phyloP scores from a whole-genome alignment of 2,113 vertebrate genomes.

The Otus sunia region DNA sequence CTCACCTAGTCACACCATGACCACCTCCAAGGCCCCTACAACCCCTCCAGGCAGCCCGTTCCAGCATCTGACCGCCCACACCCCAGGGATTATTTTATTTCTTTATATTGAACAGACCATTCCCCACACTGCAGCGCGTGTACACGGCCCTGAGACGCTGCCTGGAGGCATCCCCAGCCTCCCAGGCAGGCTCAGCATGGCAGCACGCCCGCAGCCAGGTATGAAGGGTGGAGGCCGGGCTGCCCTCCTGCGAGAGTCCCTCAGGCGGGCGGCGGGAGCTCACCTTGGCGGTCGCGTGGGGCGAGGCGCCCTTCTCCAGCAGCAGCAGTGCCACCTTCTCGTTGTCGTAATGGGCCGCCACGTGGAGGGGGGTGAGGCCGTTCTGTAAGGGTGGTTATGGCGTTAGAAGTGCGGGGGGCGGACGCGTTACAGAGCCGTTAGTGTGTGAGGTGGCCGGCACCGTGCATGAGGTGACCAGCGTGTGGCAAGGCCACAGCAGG shows the following conservation, averaged over 20 bases:
- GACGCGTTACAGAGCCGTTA: neutral
- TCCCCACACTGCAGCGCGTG: neutral
- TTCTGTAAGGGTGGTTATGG: slow-evolving; percentile 83
- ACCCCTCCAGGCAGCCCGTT: accelerated
- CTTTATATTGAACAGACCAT: neutral
- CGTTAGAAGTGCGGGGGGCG: neutral
- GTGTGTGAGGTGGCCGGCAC: neutral
- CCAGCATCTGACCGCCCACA: neutral
- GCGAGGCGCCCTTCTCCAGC: slow-evolving; percentile 95
- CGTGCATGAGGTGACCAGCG: neutral
- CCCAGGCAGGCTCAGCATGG: neutral
- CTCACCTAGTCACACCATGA: accelerated
- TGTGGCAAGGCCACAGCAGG: neutral
- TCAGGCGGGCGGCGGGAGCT: slow-evolving; percentile 41
- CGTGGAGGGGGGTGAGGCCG: slow-evolving; percentile 96
- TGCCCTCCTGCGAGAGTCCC: neutral
- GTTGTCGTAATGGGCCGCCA: slow-evolving; percentile 98
- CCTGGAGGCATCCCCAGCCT: neutral
- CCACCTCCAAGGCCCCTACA: neutral
- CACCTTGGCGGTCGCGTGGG: slow-evolving; percentile 93
- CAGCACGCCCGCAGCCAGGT: no score
- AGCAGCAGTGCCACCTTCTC: slow-evolving; percentile 96
- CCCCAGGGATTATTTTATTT: no score
- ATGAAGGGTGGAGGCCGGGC: neutral
- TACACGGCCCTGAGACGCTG: no score